A percentile compares a stretch with the other conserved stretches of the same genome.
These are phyloP conservation scores for Caenorhabditis drosophilae DNA, from an alignment of 2,888 invertebrate genomes.

Conservation along the genomic window DNA sequence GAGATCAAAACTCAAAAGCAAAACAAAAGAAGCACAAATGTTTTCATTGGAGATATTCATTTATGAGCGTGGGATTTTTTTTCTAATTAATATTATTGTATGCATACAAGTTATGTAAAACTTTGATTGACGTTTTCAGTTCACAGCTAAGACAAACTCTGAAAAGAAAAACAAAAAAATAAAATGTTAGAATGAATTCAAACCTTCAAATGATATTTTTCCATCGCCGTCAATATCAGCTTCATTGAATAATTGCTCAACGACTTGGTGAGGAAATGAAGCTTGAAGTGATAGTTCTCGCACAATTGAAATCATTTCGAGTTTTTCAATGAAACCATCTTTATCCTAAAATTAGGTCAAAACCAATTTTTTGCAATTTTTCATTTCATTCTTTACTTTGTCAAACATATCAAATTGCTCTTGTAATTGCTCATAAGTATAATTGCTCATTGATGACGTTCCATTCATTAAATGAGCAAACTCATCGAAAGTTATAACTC, in stretches of 20 bases:
- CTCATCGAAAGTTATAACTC: slow-evolving; percentile 67
- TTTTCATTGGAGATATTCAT: no score
- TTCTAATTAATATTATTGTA: no score
- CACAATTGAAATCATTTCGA: slow-evolving; percentile 65
- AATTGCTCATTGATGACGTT: slow-evolving; percentile 40
- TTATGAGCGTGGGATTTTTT: no score
- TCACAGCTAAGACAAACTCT: slow-evolving; percentile 66
- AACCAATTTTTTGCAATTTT: not conserved
- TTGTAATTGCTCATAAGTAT: slow-evolving; percentile 55
- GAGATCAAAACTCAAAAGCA: no score
- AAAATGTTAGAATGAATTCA: not conserved
- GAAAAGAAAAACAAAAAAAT: slow-evolving; percentile 9
- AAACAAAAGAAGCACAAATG: no score
- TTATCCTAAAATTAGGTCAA: slow-evolving; percentile 50
- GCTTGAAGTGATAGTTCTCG: slow-evolving; percentile 58
- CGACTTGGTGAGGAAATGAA: slow-evolving; percentile 59
- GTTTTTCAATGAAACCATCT: slow-evolving; percentile 66
- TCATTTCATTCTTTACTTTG: slow-evolving; percentile 37
- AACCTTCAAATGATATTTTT: slow-evolving; percentile 67
- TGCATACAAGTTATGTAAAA: not conserved
- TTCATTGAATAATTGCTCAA: slow-evolving; percentile 64
- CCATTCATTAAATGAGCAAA: slow-evolving; percentile 62
- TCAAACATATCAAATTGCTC: slow-evolving; percentile 67
- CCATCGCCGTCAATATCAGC: slow-evolving; percentile 67
- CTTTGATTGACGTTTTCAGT: slow-evolving; percentile 39